Evolutionary conservation across 35 echinoderm and acorn worm genomes (phyloP).

Genomic region (Heliocidaris tuberculata): DNA sequence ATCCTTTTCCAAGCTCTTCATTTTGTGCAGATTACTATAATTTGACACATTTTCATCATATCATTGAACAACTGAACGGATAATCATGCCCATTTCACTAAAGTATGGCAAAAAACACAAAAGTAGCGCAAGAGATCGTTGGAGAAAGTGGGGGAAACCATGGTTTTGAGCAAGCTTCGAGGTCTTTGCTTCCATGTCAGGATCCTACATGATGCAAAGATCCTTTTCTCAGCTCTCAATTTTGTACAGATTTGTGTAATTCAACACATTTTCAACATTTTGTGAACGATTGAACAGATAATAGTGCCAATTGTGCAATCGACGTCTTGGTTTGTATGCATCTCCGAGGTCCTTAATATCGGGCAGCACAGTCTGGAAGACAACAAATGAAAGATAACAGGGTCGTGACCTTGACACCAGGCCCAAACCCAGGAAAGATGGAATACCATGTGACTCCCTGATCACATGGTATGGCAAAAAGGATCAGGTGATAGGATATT

Average conservation of each 20-base stretch:
- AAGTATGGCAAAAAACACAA: background rate
- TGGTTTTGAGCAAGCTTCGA: background rate
- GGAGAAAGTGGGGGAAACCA: background rate
- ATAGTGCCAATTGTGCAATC: background rate
- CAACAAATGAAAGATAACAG: background rate
- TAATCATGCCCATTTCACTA: background rate
- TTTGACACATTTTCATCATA: background rate
- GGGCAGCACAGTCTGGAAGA: background rate
- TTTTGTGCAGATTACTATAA: background rate
- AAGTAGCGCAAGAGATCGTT: background rate
- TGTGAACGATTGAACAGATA: background rate
- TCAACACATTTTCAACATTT: background rate
- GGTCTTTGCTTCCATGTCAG: background rate
- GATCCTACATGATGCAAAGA: background rate
- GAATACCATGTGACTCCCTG: background rate
- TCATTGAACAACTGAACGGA: background rate
- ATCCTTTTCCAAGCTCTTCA: background rate
- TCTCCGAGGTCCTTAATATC: background rate
- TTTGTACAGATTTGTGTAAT: background rate
- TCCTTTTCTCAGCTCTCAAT: slow-evolving; percentile 1
- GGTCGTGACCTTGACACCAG: background rate
- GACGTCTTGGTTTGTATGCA: background rate
- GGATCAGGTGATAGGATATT: background rate
- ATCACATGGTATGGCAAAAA: background rate
- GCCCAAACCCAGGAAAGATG: background rate